Conservation (phyloP, 2,113 vertebrate species). For the Apus apus region DNA sequence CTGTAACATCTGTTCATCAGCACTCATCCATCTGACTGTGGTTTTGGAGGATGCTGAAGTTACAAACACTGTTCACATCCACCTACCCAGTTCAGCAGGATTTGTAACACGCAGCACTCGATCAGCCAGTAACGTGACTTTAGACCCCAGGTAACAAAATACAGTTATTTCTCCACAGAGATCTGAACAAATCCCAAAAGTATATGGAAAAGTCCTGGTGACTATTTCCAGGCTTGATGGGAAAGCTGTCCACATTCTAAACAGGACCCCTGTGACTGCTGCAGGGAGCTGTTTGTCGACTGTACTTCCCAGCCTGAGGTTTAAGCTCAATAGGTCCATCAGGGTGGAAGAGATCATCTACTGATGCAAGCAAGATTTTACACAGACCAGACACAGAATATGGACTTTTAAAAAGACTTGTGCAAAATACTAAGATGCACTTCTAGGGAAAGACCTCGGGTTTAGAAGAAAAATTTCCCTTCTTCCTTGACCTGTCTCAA, state of each 20-base stretch:
- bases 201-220: not conserved
- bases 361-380: not conserved
- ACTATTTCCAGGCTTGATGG: not conserved
- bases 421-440: not conserved
- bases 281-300: not conserved
- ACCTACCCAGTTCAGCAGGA: not conserved
- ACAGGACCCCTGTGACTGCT: not conserved
- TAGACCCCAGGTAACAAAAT: not conserved
- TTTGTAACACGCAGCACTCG: accelerated
- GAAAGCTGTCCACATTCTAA: not conserved
- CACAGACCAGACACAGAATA: not conserved
- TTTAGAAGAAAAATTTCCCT: not conserved
- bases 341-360: not conserved
- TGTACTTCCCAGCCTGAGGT: not conserved
- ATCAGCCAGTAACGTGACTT: not conserved
- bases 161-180: not conserved
- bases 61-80: not conserved
- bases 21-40: accelerated
- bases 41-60: not conserved
- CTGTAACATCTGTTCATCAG: not conserved
- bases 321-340: not conserved
- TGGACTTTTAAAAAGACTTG: not conserved
- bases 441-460: not conserved
- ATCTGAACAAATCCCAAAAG: accelerated
- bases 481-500: not conserved